A percentile compares a stretch with the other conserved stretches of the same genome.
These are phyloP conservation scores for Drosophila robusta DNA, from an alignment of 2,888 invertebrate genomes.

Conservation along the genomic window DNA sequence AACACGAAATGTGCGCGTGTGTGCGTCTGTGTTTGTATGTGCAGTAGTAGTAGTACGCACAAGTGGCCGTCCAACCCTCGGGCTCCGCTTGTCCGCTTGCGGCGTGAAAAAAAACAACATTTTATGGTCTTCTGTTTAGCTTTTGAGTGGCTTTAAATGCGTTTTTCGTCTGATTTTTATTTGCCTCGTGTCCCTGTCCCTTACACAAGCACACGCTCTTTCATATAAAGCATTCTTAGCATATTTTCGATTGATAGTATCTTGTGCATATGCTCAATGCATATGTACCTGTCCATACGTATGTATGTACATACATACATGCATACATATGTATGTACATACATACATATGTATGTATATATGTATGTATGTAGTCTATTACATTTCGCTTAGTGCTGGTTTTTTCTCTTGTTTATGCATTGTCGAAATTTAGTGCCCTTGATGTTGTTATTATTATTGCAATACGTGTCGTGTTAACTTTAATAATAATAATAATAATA, in stretches of 20 bases:
- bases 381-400: constrained; percentile 29
- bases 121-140: constrained; percentile 70
- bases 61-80: constrained; percentile 20
- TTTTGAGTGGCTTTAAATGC: constrained; percentile 74
- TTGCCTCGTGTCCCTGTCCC: constrained; percentile 37
- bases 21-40: constrained; percentile 14
- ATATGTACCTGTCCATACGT: constrained; percentile 7
- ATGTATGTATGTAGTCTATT: constrained; percentile 12
- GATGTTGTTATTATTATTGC: constrained; percentile 42
- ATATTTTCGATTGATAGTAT: constrained; percentile 69
- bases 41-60: constrained; percentile 23
- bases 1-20: constrained; percentile 53
- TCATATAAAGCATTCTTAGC: constrained; percentile 56
- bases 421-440: constrained; percentile 29
- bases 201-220: constrained; percentile 1
- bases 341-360: not conserved
- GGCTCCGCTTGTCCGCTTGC: not conserved
- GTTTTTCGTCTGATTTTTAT: constrained; percentile 73
- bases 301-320: constrained; percentile 2
- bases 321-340: not conserved
- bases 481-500: constrained; percentile 6
- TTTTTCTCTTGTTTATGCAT: constrained; percentile 32
- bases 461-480: constrained; percentile 56
- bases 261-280: constrained; percentile 27
- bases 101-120: constrained; percentile 62